phyloP scores from a whole-genome alignment of 2,888 invertebrate genomes.

The Allophyes oxyacanthae region DNA sequence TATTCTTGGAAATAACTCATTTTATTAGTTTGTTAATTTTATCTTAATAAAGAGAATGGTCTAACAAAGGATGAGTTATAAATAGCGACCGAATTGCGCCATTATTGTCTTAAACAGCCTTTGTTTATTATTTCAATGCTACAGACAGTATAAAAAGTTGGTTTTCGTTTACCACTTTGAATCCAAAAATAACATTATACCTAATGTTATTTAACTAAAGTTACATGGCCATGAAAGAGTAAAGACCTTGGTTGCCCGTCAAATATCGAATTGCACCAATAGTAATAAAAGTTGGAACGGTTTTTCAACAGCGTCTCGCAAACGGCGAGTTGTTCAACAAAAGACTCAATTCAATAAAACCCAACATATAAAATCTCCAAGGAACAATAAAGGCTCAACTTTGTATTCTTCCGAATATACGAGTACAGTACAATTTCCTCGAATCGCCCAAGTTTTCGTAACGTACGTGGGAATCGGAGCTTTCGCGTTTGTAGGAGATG shows the following conservation, averaged over 20 bases:
- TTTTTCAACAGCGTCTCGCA: slow-evolving; percentile 41
- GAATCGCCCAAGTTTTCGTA: slow-evolving; percentile 57
- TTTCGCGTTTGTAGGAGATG: slow-evolving; percentile 40
- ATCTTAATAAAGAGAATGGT: not conserved
- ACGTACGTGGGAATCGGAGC: slow-evolving; percentile 41
- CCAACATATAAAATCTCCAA: slow-evolving; percentile 62
- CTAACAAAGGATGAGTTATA: not conserved
- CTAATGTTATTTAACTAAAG: no score
- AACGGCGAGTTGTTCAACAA: slow-evolving; percentile 52
- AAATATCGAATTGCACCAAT: slow-evolving; percentile 35
- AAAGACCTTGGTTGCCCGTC: slow-evolving; percentile 1
- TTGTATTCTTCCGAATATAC: slow-evolving; percentile 61
- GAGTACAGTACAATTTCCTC: slow-evolving; percentile 57
- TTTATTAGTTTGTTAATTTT: not conserved
- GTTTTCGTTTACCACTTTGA: no score
- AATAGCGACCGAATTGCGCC: not conserved
- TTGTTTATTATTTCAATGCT: no score
- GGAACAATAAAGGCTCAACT: slow-evolving; percentile 67
- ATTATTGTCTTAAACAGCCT: no score
- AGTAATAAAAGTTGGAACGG: slow-evolving; percentile 45
- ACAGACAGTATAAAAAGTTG: no score
- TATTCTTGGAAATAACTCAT: not conserved
- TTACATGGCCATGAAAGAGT: not conserved
- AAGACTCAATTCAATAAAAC: slow-evolving; percentile 69
- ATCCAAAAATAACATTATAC: no score